These are phyloP conservation scores for Lochmaea capreae DNA, from an alignment of 2,888 invertebrate species.

Conservation along the genomic window DNA sequence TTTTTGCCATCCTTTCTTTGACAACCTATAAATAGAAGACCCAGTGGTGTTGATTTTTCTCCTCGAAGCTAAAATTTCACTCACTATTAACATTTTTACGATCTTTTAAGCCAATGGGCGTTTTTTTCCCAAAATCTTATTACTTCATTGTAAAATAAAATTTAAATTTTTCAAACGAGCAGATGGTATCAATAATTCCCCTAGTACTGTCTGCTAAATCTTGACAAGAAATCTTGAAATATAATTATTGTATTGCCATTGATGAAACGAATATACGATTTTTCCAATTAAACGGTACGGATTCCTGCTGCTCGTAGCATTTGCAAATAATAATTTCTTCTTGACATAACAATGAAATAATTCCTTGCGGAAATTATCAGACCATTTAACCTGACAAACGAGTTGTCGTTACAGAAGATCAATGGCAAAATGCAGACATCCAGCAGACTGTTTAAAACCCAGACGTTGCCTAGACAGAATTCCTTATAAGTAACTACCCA, in stretches of 20 bases:
- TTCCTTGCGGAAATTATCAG: constrained; percentile 17
- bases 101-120: no score
- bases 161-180: no score
- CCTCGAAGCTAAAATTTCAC: no score
- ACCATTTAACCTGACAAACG: constrained; percentile 17
- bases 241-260: background rate
- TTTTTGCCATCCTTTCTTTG: no score
- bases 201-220: background rate
- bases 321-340: constrained; percentile 2
- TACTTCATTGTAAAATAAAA: no score
- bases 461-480: constrained; percentile 47
- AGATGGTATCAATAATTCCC: no score
- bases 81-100: no score
- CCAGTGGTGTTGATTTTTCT: no score
- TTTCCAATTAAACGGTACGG: background rate
- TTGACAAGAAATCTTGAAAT: background rate
- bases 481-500: constrained; percentile 44
- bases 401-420: constrained; percentile 22
- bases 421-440: constrained; percentile 41
- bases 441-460: constrained; percentile 37
- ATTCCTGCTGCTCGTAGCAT: background rate
- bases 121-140: no score
- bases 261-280: background rate
- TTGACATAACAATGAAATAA: constrained; percentile 16
- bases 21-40: no score